Evolutionary conservation across 2,113 vertebrate species (phyloP).

Genomic region (Eurypyga helias): DNA sequence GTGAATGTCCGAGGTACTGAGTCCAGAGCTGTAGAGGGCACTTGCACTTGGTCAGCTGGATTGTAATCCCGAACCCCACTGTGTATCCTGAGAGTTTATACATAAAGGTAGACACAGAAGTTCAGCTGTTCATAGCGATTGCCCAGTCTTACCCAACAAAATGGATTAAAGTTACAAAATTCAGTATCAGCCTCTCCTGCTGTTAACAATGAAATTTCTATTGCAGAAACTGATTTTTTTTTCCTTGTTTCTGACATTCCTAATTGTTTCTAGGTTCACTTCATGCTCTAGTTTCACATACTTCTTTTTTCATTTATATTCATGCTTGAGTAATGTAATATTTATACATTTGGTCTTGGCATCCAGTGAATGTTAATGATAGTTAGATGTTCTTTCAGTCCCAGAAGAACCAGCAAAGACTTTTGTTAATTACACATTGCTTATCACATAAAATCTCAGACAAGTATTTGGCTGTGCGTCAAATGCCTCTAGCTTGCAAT

Average conservation of each 20-base stretch:
- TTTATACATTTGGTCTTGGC: slow-evolving; percentile 53
- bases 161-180: neutral
- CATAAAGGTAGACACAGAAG: neutral
- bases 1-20: neutral
- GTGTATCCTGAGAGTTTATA: neutral
- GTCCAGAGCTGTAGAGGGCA: neutral
- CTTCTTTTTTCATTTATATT: slow-evolving; percentile 51
- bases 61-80: neutral
- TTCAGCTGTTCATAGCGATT: neutral
- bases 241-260: neutral
- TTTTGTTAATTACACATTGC: slow-evolving; percentile 47
- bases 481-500: neutral
- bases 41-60: neutral
- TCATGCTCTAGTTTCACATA: neutral
- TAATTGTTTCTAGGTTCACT: slow-evolving; percentile 2
- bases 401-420: slow-evolving; percentile 32
- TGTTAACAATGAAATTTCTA: neutral
- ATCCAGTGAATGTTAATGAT: slow-evolving; percentile 34
- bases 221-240: neutral
- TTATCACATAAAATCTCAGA: slow-evolving; percentile 34
- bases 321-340: slow-evolving; percentile 42
- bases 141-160: neutral
- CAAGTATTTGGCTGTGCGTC: slow-evolving; percentile 27
- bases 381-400: slow-evolving; percentile 23
- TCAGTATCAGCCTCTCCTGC: neutral